Evolutionary conservation across 1,140 invertebrate species (phyloP).

Genomic region (Conus betulinus): DNA sequence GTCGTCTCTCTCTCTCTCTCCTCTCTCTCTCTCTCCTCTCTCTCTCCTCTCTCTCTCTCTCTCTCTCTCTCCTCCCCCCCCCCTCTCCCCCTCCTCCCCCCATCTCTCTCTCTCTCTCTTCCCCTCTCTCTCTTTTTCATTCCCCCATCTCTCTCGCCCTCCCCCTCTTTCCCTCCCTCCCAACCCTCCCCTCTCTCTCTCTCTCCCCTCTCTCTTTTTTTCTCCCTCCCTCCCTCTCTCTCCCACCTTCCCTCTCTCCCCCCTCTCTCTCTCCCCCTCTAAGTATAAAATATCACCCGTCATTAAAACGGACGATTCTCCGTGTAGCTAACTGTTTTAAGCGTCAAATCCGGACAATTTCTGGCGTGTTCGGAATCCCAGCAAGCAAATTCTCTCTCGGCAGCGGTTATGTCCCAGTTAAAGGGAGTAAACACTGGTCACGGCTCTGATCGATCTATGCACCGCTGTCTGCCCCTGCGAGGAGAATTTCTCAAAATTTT

Average conservation of each 20-base stretch:
- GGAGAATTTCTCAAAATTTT: too few species aligned
- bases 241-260: background rate
- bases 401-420: too few species aligned
- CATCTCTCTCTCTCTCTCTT: background rate
- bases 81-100: background rate
- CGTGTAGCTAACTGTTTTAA: too few species aligned
- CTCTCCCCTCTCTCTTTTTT: background rate
- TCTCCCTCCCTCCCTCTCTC: background rate
- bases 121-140: background rate
- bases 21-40: background rate
- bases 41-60: background rate
- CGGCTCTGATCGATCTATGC: too few species aligned
- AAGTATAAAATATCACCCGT: too few species aligned
- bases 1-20: slow-evolving; percentile 11
- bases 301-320: too few species aligned
- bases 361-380: too few species aligned
- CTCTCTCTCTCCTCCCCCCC: background rate
- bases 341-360: too few species aligned
- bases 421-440: too few species aligned
- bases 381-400: too few species aligned
- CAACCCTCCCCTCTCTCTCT: slow-evolving; percentile 18
- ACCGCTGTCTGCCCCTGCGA: too few species aligned
- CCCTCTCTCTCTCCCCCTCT: background rate
- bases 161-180: too few species aligned
- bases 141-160: background rate